Evolutionary conservation across 2,797 vertebrate genomes (phyloP).

Genomic region (Mus caroli): DNA sequence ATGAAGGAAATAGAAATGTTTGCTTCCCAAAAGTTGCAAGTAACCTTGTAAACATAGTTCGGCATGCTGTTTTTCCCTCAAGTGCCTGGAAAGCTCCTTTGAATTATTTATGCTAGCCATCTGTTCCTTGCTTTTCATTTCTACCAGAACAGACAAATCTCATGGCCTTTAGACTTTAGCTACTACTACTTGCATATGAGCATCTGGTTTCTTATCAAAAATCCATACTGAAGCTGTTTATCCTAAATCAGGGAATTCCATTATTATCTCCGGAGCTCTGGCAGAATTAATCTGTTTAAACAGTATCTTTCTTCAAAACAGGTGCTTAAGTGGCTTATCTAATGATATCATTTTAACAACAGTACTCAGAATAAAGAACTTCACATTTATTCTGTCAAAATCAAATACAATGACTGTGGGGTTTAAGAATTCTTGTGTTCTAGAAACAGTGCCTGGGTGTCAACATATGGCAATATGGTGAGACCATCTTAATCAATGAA

Average conservation of each 20-base stretch:
- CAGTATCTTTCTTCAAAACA: conserved; percentile 67
- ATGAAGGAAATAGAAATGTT: conserved; percentile 47
- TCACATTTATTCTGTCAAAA: conserved; percentile 7
- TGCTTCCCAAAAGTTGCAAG: conserved; percentile 56
- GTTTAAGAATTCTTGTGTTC: not conserved
- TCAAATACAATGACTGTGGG: conserved; percentile 26
- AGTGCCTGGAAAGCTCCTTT: conserved; percentile 77
- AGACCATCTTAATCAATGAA: not conserved
- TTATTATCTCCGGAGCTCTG: conserved; percentile 78
- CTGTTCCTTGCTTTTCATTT: conserved; percentile 83
- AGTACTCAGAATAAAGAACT: not conserved
- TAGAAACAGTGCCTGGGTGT: not conserved
- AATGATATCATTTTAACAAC: conserved; percentile 23
- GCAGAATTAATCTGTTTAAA: conserved; percentile 74
- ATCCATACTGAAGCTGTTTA: conserved; percentile 82
- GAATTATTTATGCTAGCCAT: conserved; percentile 86
- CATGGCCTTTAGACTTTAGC: conserved; percentile 82
- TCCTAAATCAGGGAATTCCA: conserved; percentile 84
- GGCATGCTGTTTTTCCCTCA: conserved; percentile 71
- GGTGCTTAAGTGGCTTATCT: conserved; percentile 72
- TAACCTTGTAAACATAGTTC: conserved; percentile 78
- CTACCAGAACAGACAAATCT: conserved; percentile 75
- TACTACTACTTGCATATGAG: conserved; percentile 80
- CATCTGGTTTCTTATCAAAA: conserved; percentile 87
- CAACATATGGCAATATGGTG: not conserved